These are phyloP conservation scores for Mixornis gularis DNA, from an alignment of 2,113 vertebrate genomes.

Conservation along the genomic window DNA sequence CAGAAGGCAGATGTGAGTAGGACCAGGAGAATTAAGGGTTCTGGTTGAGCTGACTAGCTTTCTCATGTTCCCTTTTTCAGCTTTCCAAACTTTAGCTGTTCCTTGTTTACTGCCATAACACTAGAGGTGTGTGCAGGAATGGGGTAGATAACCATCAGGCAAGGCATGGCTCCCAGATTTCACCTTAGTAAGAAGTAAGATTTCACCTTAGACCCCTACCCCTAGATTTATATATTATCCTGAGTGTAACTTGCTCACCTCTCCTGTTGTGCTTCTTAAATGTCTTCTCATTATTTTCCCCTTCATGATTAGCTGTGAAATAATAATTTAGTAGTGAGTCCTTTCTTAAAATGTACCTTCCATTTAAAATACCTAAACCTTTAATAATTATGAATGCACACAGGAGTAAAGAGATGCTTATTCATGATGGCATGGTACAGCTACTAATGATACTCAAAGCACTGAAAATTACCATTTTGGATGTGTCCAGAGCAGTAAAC, in stretches of 20 bases:
- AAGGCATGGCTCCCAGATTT: neutral
- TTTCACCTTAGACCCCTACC: neutral
- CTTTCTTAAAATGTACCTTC: slow-evolving; percentile 53
- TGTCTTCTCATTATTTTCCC: neutral
- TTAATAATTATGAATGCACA: slow-evolving; percentile 71
- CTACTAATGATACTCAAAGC: slow-evolving; percentile 91
- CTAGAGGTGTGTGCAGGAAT: neutral
- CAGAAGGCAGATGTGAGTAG: neutral
- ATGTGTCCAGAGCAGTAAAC: slow-evolving; percentile 93
- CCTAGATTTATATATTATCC: neutral
- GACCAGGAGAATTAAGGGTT: neutral
- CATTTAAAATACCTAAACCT: slow-evolving; percentile 56
- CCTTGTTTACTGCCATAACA: neutral
- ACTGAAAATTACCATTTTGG: slow-evolving; percentile 89
- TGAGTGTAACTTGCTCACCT: neutral
- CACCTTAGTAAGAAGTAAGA: no score
- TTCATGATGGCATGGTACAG: slow-evolving; percentile 80
- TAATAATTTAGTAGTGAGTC: slow-evolving; percentile 39
- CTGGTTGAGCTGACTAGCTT: neutral
- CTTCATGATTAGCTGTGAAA: slow-evolving; percentile 61
- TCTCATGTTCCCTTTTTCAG: neutral
- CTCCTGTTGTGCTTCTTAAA: neutral
- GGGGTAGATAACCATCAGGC: neutral
- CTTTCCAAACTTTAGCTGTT: neutral
- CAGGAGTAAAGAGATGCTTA: slow-evolving; percentile 77